Evolutionary conservation across 2,888 invertebrate genomes (phyloP).

Genomic region (Tromatobia lineatoria): DNA sequence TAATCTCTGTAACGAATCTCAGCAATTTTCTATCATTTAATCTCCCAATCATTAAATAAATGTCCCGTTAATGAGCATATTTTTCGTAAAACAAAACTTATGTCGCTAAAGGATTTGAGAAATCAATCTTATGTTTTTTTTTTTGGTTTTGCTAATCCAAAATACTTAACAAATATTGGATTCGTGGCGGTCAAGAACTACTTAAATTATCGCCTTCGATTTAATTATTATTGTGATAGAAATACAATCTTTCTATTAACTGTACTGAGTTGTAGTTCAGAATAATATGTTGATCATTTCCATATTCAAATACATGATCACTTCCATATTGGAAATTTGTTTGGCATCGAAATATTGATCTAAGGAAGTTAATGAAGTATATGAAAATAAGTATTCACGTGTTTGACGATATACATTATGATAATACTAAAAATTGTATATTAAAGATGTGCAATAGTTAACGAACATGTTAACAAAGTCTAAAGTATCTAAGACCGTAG

Average conservation of each 20-base stretch:
- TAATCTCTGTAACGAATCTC: background rate
- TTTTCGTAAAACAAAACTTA: too few species aligned
- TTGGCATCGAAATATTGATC: conserved; percentile 17
- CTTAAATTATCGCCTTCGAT: background rate
- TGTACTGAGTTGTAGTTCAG: background rate
- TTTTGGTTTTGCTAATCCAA: background rate
- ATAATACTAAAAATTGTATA: conserved; percentile 7
- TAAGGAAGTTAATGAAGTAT: background rate
- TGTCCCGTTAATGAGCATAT: background rate
- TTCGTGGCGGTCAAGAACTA: background rate
- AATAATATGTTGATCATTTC: background rate
- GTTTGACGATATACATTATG: background rate
- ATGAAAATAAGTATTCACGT: background rate
- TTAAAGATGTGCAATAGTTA: conserved; percentile 3
- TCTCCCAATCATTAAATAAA: background rate
- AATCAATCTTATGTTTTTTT: background rate
- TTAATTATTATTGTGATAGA: background rate
- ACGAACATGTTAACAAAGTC: conserved; percentile 3
- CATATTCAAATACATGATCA: background rate
- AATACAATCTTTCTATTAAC: conserved; percentile 1
- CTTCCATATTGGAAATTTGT: background rate
- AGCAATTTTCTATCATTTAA: background rate
- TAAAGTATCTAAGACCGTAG: background rate
- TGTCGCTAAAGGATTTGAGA: too few species aligned
- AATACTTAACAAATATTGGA: background rate